Evolutionary conservation across 1,140 invertebrate genomes (phyloP).

Genomic region (Homalodisca vitripennis): DNA sequence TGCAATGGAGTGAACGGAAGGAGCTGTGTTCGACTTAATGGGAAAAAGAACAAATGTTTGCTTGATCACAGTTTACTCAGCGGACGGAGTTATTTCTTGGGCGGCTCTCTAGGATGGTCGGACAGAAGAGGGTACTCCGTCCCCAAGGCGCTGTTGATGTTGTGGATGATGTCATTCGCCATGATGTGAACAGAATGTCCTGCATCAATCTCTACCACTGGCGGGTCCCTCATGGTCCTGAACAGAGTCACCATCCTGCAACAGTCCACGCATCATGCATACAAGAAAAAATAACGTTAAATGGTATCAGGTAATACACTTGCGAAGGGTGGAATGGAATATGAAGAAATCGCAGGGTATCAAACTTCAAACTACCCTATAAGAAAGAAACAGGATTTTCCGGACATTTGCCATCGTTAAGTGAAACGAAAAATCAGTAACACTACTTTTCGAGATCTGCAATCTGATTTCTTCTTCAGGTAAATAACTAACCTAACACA

Average conservation of each 20-base stretch:
- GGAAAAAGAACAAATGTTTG: too few relatives aligned
- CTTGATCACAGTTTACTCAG: too few relatives aligned
- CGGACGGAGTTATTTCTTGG: too few relatives aligned
- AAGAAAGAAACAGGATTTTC: too few relatives aligned
- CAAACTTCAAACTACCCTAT: background rate
- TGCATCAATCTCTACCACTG: slow-evolving; percentile 7
- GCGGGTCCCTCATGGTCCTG: background rate
- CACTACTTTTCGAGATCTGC: too few relatives aligned
- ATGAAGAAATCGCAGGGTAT: background rate
- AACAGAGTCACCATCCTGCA: slow-evolving; percentile 1
- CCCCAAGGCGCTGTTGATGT: background rate
- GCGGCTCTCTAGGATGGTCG: background rate
- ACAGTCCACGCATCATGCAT: background rate
- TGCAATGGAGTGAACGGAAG: too few relatives aligned
- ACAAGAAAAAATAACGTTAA: background rate
- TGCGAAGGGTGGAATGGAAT: background rate
- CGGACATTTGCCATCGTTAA: too few relatives aligned
- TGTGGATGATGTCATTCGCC: slow-evolving; percentile 16
- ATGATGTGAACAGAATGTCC: slow-evolving; percentile 13
- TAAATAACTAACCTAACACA: too few relatives aligned
- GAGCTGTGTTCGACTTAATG: too few relatives aligned
- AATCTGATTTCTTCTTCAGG: too few relatives aligned
- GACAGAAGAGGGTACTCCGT: slow-evolving; percentile 4
- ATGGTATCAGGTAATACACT: background rate
- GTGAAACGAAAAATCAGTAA: too few relatives aligned